Percentiles rank a stretch among this genome's conserved stretches.
Evolutionary conservation across 2,113 vertebrate species (phyloP).

Genomic region (Thymallus thymallus): DNA sequence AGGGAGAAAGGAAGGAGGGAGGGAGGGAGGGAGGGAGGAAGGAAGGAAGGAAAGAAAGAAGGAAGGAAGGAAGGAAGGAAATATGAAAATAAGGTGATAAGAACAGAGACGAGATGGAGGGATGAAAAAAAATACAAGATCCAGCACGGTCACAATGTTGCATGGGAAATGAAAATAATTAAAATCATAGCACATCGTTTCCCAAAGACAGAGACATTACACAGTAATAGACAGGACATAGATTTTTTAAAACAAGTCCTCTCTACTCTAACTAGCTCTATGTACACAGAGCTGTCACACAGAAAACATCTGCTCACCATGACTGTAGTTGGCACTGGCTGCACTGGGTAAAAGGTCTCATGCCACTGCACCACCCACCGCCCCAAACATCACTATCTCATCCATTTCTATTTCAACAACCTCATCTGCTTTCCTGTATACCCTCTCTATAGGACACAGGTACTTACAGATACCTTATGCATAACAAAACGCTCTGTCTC

Average conservation of each 20-base stretch:
- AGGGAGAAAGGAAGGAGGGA: too few relatives aligned
- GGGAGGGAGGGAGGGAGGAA: not conserved
- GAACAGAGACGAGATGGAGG: not conserved
- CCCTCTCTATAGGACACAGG: not conserved
- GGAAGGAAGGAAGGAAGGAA: slow-evolving; percentile 2
- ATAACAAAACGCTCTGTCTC: not conserved
- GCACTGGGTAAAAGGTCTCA: slow-evolving; percentile 64
- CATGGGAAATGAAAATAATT: not conserved
- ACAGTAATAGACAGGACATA: not conserved
- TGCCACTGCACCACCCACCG: slow-evolving; percentile 8
- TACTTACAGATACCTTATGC: not conserved
- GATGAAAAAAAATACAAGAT: not conserved
- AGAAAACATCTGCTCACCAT: slow-evolving; percentile 40
- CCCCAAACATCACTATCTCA: slow-evolving; percentile 1
- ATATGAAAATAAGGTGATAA: not conserved
- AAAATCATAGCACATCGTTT: not conserved
- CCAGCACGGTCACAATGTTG: not conserved
- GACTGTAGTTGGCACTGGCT: slow-evolving; percentile 43
- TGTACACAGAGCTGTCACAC: not conserved
- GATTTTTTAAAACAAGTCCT: too few relatives aligned
- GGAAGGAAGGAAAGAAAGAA: too few relatives aligned
- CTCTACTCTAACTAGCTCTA: not conserved
- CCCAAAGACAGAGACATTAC: not conserved
- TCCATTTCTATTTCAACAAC: not conserved
- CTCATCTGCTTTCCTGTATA: not conserved